These are phyloP conservation scores for Drosophila kanapiae DNA, from an alignment of 1,140 invertebrate species.

Conservation along the genomic window DNA sequence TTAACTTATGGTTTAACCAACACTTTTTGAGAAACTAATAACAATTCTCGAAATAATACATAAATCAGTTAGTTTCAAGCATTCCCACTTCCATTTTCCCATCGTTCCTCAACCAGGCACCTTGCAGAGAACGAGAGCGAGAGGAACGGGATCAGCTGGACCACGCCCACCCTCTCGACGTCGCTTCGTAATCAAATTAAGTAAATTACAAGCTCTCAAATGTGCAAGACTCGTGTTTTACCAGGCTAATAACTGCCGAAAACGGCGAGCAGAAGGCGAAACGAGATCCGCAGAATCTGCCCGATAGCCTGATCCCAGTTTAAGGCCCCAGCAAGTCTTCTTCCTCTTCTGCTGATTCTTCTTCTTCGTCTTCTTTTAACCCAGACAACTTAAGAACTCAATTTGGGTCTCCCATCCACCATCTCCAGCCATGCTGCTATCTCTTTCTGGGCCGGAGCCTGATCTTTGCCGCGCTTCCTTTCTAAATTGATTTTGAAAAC, in stretches of 20 bases:
- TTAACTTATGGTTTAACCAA: background rate
- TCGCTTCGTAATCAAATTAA: conserved; percentile 79
- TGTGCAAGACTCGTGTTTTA: conserved; percentile 82
- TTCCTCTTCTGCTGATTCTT: background rate
- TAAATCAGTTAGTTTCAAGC: conserved; percentile 1
- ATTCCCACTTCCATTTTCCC: background rate
- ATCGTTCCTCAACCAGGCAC: conserved; percentile 28
- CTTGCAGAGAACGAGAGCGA: background rate
- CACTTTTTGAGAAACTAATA: background rate
- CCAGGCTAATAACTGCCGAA: conserved; percentile 78
- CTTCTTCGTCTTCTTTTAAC: background rate
- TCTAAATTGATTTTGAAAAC: conserved; percentile 84
- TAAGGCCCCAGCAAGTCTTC: conserved; percentile 8
- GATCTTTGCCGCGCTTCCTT: conserved; percentile 82
- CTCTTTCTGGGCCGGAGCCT: conserved; percentile 36
- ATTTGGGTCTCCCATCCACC: conserved; percentile 47
- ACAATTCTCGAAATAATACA: background rate
- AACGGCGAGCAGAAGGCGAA: conserved; percentile 25
- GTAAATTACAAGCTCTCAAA: conserved; percentile 83
- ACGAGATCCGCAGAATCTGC: conserved; percentile 24
- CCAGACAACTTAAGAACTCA: conserved; percentile 74
- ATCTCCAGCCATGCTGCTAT: conserved; percentile 2
- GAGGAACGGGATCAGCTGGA: conserved; percentile 4
- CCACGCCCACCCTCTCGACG: conserved; percentile 28
- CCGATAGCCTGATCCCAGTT: conserved; percentile 41